Evolutionary conservation across 1,140 invertebrate genomes (phyloP).

Genomic region (Euura lappo): DNA sequence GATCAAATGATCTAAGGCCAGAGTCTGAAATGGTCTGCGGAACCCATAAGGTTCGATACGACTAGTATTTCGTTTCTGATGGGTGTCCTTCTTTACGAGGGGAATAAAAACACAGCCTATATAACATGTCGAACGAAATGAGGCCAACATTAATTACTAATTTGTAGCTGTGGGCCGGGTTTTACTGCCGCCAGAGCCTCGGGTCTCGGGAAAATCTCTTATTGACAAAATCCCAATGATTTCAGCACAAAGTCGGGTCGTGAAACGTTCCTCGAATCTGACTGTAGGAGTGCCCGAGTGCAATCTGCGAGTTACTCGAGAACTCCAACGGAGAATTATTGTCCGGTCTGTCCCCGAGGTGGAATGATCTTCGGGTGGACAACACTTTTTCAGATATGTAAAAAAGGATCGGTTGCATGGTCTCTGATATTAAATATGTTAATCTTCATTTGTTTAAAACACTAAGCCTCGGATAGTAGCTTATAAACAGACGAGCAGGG

Average conservation of each 20-base stretch:
- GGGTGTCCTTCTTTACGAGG: constrained; percentile 12
- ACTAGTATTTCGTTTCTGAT: not conserved
- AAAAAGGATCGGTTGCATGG: not conserved
- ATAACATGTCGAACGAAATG: constrained; percentile 9
- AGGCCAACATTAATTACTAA: constrained; percentile 26
- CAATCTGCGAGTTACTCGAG: not conserved
- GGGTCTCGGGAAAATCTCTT: too few relatives aligned
- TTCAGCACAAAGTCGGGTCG: too few relatives aligned
- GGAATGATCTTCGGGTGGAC: not conserved
- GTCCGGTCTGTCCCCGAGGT: not conserved
- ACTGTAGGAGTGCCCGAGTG: not conserved
- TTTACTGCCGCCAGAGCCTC: constrained; percentile 11
- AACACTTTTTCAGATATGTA: not conserved
- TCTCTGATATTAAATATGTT: constrained; percentile 34
- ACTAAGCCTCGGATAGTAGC: constrained; percentile 21
- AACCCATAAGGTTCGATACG: not conserved
- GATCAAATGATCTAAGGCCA: too few relatives aligned
- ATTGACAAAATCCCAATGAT: too few relatives aligned
- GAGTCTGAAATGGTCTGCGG: not conserved
- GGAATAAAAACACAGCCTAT: not conserved
- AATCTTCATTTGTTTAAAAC: constrained; percentile 35
- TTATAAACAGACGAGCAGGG: not conserved
- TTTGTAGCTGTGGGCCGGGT: constrained; percentile 1
- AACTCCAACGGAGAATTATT: not conserved
- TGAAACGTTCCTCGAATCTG: not conserved